A percentile compares a stretch with the other conserved stretches of the same genome.
Conservation (phyloP, 2,888 invertebrate genomes). For the Drosophila fungiperda region DNA sequence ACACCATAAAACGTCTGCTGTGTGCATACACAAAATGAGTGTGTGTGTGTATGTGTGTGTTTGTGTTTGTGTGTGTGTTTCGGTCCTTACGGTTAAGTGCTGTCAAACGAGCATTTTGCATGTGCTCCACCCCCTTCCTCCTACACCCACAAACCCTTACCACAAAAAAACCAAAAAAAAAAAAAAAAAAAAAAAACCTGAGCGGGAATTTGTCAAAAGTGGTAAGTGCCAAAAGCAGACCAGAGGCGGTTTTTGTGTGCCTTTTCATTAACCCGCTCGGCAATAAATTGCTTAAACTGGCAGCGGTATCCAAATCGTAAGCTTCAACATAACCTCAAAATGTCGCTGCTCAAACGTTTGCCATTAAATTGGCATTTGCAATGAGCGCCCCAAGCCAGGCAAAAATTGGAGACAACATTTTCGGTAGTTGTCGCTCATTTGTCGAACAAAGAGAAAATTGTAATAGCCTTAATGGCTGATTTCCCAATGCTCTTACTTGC, state of each 20-base stretch:
- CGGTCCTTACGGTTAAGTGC: slow-evolving; percentile 41
- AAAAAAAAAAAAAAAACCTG: neutral
- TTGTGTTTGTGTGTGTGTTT: slow-evolving; percentile 7
- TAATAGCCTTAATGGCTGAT: neutral
- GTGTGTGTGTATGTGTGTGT: slow-evolving; percentile 4
- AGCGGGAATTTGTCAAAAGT: slow-evolving; percentile 23
- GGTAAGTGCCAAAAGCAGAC: slow-evolving; percentile 19
- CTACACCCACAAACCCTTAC: no score
- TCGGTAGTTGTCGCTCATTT: slow-evolving; percentile 43
- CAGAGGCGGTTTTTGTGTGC: slow-evolving; percentile 9
- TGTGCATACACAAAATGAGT: slow-evolving; percentile 9
- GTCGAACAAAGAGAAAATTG: slow-evolving; percentile 9
- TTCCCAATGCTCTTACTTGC: slow-evolving; percentile 5
- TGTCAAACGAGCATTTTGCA: slow-evolving; percentile 55
- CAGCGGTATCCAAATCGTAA: slow-evolving; percentile 2
- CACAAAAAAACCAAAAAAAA: neutral
- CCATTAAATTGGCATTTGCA: slow-evolving; percentile 49
- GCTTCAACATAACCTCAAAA: slow-evolving; percentile 32
- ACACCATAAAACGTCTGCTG: slow-evolving; percentile 47
- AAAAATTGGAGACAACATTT: slow-evolving; percentile 10
- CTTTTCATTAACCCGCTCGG: slow-evolving; percentile 41
- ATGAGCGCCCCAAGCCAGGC: slow-evolving; percentile 14
- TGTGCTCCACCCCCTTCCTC: neutral
- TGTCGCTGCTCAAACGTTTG: slow-evolving; percentile 42
- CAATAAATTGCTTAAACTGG: slow-evolving; percentile 18